Evolutionary conservation across 2,888 invertebrate genomes (phyloP), one percentile per base, ranked within the genome.

Genomic region (Drosophila prostipennis): DNA sequence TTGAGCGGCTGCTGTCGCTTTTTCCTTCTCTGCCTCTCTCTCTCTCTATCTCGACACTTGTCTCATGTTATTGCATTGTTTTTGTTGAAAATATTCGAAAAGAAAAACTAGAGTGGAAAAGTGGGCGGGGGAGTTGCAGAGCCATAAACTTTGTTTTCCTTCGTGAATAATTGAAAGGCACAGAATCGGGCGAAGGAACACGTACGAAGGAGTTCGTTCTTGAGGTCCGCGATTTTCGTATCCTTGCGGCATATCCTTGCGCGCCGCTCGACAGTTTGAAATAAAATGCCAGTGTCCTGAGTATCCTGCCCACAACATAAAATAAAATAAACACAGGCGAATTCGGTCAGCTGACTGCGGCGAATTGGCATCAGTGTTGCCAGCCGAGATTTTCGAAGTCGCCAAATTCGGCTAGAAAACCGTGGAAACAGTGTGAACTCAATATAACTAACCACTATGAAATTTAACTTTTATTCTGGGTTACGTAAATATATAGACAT

Each of bases 221-320:
- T 16, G 36, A 19, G 40, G 19, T 34, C 37, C 19, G 14, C 39
- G 16, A 19, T 19, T 40, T 16, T 42, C 49, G 56, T 63, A 59
- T 76, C 69, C 80, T 74, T 70, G 67, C 79, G 68, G 48, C 61
- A 73, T 61, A 72, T 85, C 87, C 85, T 86, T 82, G 78, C 74
- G 74, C 37, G 70, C 74, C 73, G 81, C 71, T 77, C 74, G 77
- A 82, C 72, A 57, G 79, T 78, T 67, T 56, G 68, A 78, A 69
- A 52, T 52, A 77, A 72, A 89, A 77, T 87, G 77, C 58, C 29
- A 48, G 48, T 34, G 19, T 37, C 16, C 39, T 39, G 19, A n/a
- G n/a, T n/a, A n/a, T n/a, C n/a, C n/a, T 2, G 19, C 19, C 1
- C 19, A 19, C 19, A 19, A 19, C 19, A 64, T 73, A 73, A 74